Percentiles rank a stretch among this genome's conserved stretches.
These are phyloP conservation scores for Lepus europaeus DNA, from an alignment of 2,113 vertebrate species.

Conservation along the genomic window DNA sequence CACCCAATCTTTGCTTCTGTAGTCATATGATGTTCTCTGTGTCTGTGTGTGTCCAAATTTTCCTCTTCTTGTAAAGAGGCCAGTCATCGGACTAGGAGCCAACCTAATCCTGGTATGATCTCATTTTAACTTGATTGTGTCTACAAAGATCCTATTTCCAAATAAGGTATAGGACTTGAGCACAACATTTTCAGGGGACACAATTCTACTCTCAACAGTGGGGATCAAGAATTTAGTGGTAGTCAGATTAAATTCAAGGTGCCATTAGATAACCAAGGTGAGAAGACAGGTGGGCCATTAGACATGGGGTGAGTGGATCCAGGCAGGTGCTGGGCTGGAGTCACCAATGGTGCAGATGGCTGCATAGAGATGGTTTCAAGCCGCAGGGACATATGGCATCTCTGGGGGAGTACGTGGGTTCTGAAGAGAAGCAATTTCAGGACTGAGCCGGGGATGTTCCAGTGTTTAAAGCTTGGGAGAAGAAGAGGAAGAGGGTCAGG, in stretches of 20 bases:
- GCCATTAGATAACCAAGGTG: background rate
- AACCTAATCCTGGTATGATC: background rate
- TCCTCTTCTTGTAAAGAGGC: background rate
- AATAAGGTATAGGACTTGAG: background rate
- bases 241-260: background rate
- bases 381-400: rapidly evolving
- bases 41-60: background rate
- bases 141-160: constrained; percentile 7
- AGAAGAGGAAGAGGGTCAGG: background rate
- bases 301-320: background rate
- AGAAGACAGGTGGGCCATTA: background rate
- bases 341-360: rapidly evolving
- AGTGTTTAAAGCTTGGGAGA: background rate
- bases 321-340: background rate
- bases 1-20: background rate
- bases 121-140: background rate
- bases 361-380: background rate
- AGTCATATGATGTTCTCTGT: background rate
- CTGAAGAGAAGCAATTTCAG: background rate
- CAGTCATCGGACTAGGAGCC: background rate
- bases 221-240: background rate
- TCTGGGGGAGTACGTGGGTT: background rate
- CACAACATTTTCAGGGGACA: background rate
- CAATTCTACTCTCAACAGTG: background rate
- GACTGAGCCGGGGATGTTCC: background rate